Conservation (phyloP, 2,888 invertebrate genomes). For the Sinopyrophorus schimmeli region DNA sequence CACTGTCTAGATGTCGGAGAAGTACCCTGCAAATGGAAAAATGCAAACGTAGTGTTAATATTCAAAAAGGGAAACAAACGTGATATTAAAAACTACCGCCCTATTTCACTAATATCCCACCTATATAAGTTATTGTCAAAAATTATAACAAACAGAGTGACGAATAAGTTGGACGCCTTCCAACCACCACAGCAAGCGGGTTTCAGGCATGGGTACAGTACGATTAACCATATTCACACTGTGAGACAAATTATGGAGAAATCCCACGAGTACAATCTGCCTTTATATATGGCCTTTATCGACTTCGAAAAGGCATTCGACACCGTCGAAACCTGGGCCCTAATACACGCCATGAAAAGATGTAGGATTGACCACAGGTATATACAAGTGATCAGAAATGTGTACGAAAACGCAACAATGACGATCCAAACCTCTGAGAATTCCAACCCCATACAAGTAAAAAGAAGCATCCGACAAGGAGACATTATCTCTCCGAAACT, state of each 20-base stretch:
- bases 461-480: no score
- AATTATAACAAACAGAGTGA: background rate
- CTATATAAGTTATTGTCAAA: background rate
- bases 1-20: slow-evolving; percentile 1
- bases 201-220: background rate
- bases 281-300: background rate
- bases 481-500: background rate
- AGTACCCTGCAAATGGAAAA: slow-evolving; percentile 1
- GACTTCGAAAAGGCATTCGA: slow-evolving; percentile 5
- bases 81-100: no score
- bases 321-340: slow-evolving; percentile 1
- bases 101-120: background rate
- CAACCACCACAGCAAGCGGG: background rate
- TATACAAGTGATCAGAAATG: background rate
- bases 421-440: background rate
- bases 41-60: no score
- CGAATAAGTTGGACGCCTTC: background rate
- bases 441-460: background rate
- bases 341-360: background rate
- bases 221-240: background rate
- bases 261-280: background rate
- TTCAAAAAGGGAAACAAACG: no score
- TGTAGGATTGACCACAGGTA: slow-evolving; percentile 1
- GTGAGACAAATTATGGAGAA: background rate
- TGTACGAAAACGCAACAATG: slow-evolving; percentile 1